Conservation (phyloP, 2,888 invertebrate genomes). For the Tricholauxania praeusta region DNA sequence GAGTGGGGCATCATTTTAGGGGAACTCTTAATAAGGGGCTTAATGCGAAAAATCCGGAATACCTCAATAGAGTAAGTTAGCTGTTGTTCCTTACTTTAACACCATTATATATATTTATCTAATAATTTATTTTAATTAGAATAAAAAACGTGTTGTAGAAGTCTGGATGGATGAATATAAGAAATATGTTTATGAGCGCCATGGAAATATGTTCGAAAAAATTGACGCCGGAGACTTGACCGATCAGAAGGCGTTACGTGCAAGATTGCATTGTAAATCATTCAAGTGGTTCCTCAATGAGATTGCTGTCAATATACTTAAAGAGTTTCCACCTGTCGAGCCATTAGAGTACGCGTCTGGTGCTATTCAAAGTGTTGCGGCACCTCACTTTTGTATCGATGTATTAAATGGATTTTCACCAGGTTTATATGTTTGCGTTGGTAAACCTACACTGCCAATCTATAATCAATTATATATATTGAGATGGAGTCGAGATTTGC, state of each 20-base stretch:
- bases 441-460: slow-evolving; percentile 73
- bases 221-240: slow-evolving; percentile 87
- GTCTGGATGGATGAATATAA: slow-evolving; percentile 99
- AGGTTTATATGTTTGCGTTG: too few relatives aligned
- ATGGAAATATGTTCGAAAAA: slow-evolving; percentile 78
- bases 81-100: too few relatives aligned
- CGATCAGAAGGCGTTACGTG: slow-evolving; percentile 80
- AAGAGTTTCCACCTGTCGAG: slow-evolving; percentile 90
- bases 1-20: slow-evolving; percentile 91
- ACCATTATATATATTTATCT: slow-evolving; percentile 35
- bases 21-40: slow-evolving; percentile 85
- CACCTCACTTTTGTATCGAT: too few relatives aligned
- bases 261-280: slow-evolving; percentile 85
- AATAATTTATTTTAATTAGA: slow-evolving; percentile 69
- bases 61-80: slow-evolving; percentile 71
- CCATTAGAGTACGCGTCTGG: slow-evolving; percentile 87
- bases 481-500: too few relatives aligned
- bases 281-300: slow-evolving; percentile 97
- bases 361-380: slow-evolving; percentile 75
- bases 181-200: slow-evolving; percentile 83
- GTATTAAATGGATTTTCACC: too few relatives aligned
- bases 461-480: too few relatives aligned
- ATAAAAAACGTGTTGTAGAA: slow-evolving; percentile 92
- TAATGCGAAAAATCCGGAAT: slow-evolving; percentile 92
- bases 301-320: slow-evolving; percentile 90